Evolutionary conservation across 2,888 invertebrate species (phyloP), one percentile per base, ranked within the genome.

Genomic region (Ctena decussata): DNA sequence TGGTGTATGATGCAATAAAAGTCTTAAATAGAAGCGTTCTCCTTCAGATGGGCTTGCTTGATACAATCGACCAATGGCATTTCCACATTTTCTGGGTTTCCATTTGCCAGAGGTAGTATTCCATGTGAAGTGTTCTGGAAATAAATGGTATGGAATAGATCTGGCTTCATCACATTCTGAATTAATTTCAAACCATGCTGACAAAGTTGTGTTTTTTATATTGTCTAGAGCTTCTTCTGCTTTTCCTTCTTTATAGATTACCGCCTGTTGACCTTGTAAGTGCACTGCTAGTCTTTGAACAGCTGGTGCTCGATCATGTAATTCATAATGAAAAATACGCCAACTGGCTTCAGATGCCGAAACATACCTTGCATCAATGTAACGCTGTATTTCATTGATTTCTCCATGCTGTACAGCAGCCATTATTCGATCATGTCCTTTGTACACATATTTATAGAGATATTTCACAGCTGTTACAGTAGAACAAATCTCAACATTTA

Each of bases 271-370:
- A 76, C 91, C 86, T 74, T 90, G 78, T 21, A 93, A 73, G 72
- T 93, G 91, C 1, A 91, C 87, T 27, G 82, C 73, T 11, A 93
- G 80, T 32, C 80, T 88, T 5, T 90, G 69, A 46, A 91, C 88
- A 44, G 91, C 79, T 15, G 93, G 94, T 76, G 87, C 53, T 24
- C 91, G 74, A 76, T 94, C 92, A 90, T 94, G 95, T 70, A 95
- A 81, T 76, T 91, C 76, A 92, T 93, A 94, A 15, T 90, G 89
- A 75, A 93, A 91, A 32, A 95, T 88, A 39, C 94, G 78, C 95
- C 95, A 96, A n/a, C 89, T 84, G 6, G 94, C 95, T 90, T 96
- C 95, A 77, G 75, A 75, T 21, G 57, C 49, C 12, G 53, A 49
- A 3, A 75, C 32, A 53, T 75, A 75, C 27, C 75, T 75, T 46